phyloP scores from a whole-genome alignment of 2,113 vertebrate genomes.

The Anarrhichthys ocellatus region DNA sequence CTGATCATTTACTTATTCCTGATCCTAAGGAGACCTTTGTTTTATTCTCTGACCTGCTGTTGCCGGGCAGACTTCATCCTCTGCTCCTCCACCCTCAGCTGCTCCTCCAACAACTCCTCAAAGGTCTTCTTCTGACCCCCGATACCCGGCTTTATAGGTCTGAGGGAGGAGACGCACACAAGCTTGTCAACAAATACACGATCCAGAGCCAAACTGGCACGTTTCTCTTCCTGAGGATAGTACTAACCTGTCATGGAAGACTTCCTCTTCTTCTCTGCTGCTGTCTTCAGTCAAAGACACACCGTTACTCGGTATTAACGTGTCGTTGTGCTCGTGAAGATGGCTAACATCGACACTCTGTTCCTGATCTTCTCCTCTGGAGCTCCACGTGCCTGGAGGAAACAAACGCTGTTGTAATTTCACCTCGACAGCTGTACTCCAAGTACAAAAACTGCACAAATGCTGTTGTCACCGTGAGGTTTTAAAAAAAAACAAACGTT shows the following conservation, averaged over 20 bases:
- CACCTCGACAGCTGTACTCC: not conserved
- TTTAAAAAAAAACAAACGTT: no score
- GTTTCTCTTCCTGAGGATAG: not conserved
- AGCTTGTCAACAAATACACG: not conserved
- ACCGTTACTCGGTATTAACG: not conserved
- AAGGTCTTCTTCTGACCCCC: slow-evolving; percentile 89
- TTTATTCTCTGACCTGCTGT: slow-evolving; percentile 81
- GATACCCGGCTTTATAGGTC: slow-evolving; percentile 88
- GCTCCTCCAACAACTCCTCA: slow-evolving; percentile 94
- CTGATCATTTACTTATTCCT: not conserved
- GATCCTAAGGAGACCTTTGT: not conserved
- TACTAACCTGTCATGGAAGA: slow-evolving; percentile 70
- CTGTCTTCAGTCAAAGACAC: slow-evolving; percentile 9
- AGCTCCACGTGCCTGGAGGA: slow-evolving; percentile 26
- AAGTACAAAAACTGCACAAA: not conserved
- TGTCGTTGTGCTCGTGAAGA: slow-evolving; percentile 18
- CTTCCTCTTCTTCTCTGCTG: slow-evolving; percentile 9
- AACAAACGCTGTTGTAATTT: not conserved
- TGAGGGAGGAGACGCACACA: slow-evolving; percentile 54
- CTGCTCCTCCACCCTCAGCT: slow-evolving; percentile 90
- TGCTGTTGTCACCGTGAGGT: not conserved
- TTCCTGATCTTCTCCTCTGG: slow-evolving; percentile 35
- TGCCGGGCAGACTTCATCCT: slow-evolving; percentile 79
- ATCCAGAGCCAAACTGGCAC: not conserved
- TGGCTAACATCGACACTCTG: not conserved